A percentile compares a stretch with the other conserved stretches of the same genome.
Conservation (phyloP, 2,113 vertebrate species). For the Notarius lentiginosus region DNA sequence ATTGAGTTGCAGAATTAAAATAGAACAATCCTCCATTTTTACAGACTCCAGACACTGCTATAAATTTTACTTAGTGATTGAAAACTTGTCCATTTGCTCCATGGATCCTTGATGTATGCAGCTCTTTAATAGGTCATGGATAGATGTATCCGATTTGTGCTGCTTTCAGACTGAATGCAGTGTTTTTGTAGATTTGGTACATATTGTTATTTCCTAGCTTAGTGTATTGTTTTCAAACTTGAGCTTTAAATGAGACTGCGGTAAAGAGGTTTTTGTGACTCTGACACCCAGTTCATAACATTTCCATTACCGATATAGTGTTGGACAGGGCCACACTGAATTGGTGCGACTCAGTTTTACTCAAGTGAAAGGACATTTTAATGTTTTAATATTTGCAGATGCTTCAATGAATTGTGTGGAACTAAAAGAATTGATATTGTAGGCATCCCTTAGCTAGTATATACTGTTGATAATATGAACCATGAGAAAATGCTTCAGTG, state of each 20-base stretch:
- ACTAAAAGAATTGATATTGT: not conserved
- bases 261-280: slow-evolving; percentile 13
- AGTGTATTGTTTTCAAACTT: slow-evolving; percentile 12
- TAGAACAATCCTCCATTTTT: slow-evolving; percentile 77
- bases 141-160: slow-evolving; percentile 65
- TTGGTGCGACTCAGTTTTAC: not conserved
- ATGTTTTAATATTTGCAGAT: not conserved
- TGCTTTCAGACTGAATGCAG: slow-evolving; percentile 56
- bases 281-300: not conserved
- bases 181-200: slow-evolving; percentile 49
- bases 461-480: slow-evolving; percentile 47
- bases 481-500: slow-evolving; percentile 65
- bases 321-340: not conserved
- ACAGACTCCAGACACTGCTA: slow-evolving; percentile 69
- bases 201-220: slow-evolving; percentile 11
- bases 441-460: not conserved
- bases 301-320: not conserved
- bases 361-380: slow-evolving; percentile 1
- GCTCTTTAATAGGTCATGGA: slow-evolving; percentile 76
- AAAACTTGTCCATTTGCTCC: slow-evolving; percentile 77
- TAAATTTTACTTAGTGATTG: slow-evolving; percentile 75
- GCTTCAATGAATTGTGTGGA: not conserved
- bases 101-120: slow-evolving; percentile 69
- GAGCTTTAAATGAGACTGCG: not conserved
- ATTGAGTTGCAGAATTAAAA: slow-evolving; percentile 78